Evolutionary conservation across 2,888 invertebrate species (phyloP).

Genomic region (Sarcophaga carnaria): DNA sequence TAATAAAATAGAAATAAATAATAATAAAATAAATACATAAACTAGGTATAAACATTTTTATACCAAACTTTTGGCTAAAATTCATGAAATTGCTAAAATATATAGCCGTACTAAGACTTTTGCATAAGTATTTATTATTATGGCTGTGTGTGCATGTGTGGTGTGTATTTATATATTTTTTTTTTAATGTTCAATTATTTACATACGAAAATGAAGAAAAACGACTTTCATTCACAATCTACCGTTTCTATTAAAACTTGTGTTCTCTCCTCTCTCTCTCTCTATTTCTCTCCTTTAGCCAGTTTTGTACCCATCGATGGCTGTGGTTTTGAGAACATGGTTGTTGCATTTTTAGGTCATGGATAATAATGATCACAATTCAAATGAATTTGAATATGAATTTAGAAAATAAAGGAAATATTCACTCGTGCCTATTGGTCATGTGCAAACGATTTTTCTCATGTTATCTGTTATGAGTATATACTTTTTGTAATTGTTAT

Average conservation of each 20-base stretch:
- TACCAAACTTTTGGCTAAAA: too few species aligned
- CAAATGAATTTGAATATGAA: too few species aligned
- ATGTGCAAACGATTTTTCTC: too few species aligned
- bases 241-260: slow-evolving; percentile 27
- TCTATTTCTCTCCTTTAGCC: not conserved
- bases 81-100: too few species aligned
- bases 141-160: not conserved
- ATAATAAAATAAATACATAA: too few species aligned
- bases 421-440: not conserved
- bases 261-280: not conserved
- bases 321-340: slow-evolving; percentile 38
- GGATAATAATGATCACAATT: slow-evolving; percentile 16
- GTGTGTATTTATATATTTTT: too few species aligned
- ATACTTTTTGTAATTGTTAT: too few species aligned
- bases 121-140: slow-evolving; percentile 34
- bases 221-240: slow-evolving; percentile 55
- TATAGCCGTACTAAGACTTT: too few species aligned
- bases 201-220: slow-evolving; percentile 35
- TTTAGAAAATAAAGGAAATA: slow-evolving; percentile 12
- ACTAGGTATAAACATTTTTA: too few species aligned
- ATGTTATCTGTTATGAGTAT: too few species aligned
- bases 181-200: slow-evolving; percentile 21
- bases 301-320: not conserved
- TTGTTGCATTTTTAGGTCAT: slow-evolving; percentile 61
- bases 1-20: too few species aligned